Evolutionary conservation across 2,113 vertebrate species (phyloP), one percentile per base, ranked within the genome.

Genomic region (Sprattus sprattus): DNA sequence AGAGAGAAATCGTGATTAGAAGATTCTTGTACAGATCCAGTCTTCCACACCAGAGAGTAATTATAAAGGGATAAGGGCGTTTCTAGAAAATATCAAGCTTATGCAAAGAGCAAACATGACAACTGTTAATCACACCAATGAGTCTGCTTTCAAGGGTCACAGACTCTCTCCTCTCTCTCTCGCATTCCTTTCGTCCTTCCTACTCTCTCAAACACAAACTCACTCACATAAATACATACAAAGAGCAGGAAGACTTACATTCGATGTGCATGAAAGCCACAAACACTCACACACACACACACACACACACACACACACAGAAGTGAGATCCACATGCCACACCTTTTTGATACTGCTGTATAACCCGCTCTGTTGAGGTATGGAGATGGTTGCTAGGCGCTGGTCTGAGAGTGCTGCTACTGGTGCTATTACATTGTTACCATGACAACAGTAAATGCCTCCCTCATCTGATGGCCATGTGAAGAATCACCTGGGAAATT

Each of bases 11-110:
- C 1, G 57, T 0, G 25, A 28, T 39, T 22, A 20, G 84, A 44
- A 46, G 22, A 28, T 67, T 32, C 25, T 39, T 64, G 45, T 78
- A 60, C 86, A 86, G 87, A 82, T 88, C 82, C 86, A 81, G 54
- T 90, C 84, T 89, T 90, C 87, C 87, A 90, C 89, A 90, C 85
- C 88, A 87, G 25, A 80, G 89, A 71, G 85, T 85, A 86, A 84
- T 86, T 78, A 81, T 81, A 8, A 22, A 45, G 71, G 54, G 85
- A 83, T 82, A 71, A 47, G 64, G 67, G 75, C 85, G 86, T 86
- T 84, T 86, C 82, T 86, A 81, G 82, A 84, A 81, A 86, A 87
- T 47, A 47, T 85, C 85, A 86, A 47, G 25, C 22, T 81, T 86
- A 81, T 84, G 82, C 87, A 78, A 85, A 84, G 84, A 87, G 80